Evolutionary conservation across 2,113 vertebrate species (phyloP).

Genomic region (Phainopepla nitens): DNA sequence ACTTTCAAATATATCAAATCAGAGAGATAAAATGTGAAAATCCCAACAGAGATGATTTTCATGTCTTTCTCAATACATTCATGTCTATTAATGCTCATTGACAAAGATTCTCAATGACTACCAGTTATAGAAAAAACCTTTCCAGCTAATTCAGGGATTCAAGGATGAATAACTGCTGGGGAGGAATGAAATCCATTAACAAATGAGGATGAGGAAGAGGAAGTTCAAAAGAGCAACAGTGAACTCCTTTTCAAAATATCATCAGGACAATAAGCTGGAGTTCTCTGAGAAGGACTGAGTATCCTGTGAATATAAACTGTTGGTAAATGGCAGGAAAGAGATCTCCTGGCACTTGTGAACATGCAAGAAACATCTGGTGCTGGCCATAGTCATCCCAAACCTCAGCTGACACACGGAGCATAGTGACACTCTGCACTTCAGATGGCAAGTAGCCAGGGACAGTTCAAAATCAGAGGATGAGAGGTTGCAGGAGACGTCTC

Average conservation of each 20-base stretch:
- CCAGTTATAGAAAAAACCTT: background rate
- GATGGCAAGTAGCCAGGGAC: background rate
- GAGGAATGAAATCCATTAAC: background rate
- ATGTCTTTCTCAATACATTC: background rate
- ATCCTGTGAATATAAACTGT: slow-evolving; percentile 13
- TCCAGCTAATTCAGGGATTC: background rate
- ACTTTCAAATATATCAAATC: background rate
- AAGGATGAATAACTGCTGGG: background rate
- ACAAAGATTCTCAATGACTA: background rate
- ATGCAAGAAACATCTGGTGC: slow-evolving; percentile 33
- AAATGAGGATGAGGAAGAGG: background rate
- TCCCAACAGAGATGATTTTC: background rate
- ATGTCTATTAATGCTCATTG: background rate
- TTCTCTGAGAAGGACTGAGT: background rate
- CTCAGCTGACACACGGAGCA: background rate
- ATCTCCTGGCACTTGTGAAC: slow-evolving; percentile 3
- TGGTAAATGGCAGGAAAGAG: slow-evolving; percentile 27
- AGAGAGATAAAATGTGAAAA: background rate
- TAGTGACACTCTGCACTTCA: background rate
- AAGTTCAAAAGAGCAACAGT: background rate
- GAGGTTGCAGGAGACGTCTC: background rate
- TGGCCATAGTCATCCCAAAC: background rate
- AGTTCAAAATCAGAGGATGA: background rate
- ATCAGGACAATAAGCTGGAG: background rate
- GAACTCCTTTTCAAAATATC: background rate